These are phyloP conservation scores for Phodopus roborovskii DNA, from an alignment of 2,113 vertebrate genomes.

Conservation along the genomic window DNA sequence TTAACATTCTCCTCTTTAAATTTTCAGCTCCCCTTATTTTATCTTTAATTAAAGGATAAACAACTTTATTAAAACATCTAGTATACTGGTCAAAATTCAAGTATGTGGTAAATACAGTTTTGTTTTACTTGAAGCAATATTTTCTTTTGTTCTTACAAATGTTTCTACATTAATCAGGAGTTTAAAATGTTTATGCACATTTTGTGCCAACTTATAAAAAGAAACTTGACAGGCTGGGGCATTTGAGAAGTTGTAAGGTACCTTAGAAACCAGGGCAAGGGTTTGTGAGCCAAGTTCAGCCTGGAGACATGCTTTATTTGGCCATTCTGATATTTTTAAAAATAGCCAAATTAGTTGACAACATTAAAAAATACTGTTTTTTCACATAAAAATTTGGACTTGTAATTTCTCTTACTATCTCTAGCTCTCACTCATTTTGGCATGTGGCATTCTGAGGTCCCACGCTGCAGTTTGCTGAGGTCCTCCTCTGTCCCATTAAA, in stretches of 20 bases:
- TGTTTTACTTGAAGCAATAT: slow-evolving; percentile 62
- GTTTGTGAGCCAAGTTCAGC: slow-evolving; percentile 68
- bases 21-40: not conserved
- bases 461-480: not conserved
- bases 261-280: slow-evolving; percentile 40
- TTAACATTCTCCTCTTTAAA: not conserved
- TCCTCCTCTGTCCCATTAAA: not conserved
- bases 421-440: not conserved
- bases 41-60: slow-evolving; percentile 40
- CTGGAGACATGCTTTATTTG: slow-evolving; percentile 78
- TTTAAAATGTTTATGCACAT: slow-evolving; percentile 64
- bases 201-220: slow-evolving; percentile 64
- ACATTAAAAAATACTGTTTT: slow-evolving; percentile 54
- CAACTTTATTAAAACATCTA: slow-evolving; percentile 50
- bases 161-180: slow-evolving; percentile 41
- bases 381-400: slow-evolving; percentile 67
- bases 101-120: slow-evolving; percentile 10
- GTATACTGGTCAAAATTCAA: slow-evolving; percentile 50
- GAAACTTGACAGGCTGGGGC: slow-evolving; percentile 57
- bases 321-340: slow-evolving; percentile 71
- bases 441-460: not conserved
- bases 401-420: slow-evolving; percentile 20
- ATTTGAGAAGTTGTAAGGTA: slow-evolving; percentile 73
- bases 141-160: slow-evolving; percentile 46
- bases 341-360: slow-evolving; percentile 72